Evolutionary conservation across 35 echinoderm and acorn worm genomes (phyloP).

Genomic region (Apostichopus californicus): DNA sequence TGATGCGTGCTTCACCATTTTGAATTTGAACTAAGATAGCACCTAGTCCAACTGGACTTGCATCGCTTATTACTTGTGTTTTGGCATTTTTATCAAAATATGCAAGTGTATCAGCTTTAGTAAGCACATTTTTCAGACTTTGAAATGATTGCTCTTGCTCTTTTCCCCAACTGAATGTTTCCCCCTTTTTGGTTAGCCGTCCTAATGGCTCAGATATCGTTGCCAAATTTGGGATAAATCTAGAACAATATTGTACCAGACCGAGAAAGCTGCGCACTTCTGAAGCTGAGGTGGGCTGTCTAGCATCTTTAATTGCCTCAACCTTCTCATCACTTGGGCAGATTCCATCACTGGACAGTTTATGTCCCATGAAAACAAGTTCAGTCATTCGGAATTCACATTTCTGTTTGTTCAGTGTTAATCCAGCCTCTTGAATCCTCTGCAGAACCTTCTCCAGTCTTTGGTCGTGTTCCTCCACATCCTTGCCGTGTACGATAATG

Average conservation of each 20-base stretch:
- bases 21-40: no score
- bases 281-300: constrained; percentile 46
- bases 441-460: constrained; percentile 47
- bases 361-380: constrained; percentile 70
- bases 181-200: no score
- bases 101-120: no score
- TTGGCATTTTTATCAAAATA: no score
- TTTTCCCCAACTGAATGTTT: no score
- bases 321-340: constrained; percentile 52
- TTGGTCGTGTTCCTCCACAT: constrained; percentile 43
- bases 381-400: constrained; percentile 60
- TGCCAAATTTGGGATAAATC: constrained; percentile 68
- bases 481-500: constrained; percentile 46
- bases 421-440: constrained; percentile 28
- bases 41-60: no score
- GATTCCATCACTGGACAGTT: constrained; percentile 35
- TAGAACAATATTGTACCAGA: constrained; percentile 15
- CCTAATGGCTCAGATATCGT: no score
- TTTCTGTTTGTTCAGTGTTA: constrained; percentile 52
- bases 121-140: no score
- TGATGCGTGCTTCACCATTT: no score
- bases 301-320: constrained; percentile 42
- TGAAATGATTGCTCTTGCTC: no score
- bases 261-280: constrained; percentile 49
- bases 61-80: no score